Evolutionary conservation across 2,113 vertebrate genomes (phyloP).

Genomic region (Noctilio leporinus): DNA sequence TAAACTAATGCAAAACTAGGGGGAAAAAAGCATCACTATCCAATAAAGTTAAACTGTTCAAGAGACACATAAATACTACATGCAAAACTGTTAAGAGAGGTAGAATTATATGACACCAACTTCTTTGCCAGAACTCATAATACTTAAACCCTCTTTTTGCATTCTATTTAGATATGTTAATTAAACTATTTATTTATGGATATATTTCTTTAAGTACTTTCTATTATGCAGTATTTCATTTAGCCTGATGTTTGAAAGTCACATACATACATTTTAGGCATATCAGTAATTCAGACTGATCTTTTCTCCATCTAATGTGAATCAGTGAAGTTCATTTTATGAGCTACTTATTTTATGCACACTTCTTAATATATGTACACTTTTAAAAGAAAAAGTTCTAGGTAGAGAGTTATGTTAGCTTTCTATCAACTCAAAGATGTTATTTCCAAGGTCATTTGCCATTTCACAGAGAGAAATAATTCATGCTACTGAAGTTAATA

Average conservation of each 20-base stretch:
- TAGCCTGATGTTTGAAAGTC: not conserved
- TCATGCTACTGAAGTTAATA: not conserved
- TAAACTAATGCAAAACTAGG: not conserved
- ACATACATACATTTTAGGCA: not conserved
- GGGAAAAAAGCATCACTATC: not conserved
- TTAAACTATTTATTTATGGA: constrained; percentile 6
- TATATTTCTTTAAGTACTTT: not conserved
- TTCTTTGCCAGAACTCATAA: not conserved
- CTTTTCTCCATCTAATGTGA: not conserved
- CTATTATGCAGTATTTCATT: not conserved
- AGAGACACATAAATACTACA: not conserved
- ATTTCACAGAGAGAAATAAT: not conserved
- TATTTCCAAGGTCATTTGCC: not conserved
- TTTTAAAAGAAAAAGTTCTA: not conserved
- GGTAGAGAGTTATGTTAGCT: not conserved
- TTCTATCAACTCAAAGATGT: not conserved
- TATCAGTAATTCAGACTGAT: not conserved
- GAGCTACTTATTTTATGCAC: not conserved
- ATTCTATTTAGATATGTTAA: not conserved
- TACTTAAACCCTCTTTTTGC: not conserved
- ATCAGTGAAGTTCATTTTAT: not conserved
- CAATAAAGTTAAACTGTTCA: not conserved
- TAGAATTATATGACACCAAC: not conserved
- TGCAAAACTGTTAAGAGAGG: not conserved
- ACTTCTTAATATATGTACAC: not conserved